A percentile compares a stretch with the other conserved stretches of the same genome.
Conservation (phyloP, 2,888 invertebrate species). For the Molorchus minor region DNA sequence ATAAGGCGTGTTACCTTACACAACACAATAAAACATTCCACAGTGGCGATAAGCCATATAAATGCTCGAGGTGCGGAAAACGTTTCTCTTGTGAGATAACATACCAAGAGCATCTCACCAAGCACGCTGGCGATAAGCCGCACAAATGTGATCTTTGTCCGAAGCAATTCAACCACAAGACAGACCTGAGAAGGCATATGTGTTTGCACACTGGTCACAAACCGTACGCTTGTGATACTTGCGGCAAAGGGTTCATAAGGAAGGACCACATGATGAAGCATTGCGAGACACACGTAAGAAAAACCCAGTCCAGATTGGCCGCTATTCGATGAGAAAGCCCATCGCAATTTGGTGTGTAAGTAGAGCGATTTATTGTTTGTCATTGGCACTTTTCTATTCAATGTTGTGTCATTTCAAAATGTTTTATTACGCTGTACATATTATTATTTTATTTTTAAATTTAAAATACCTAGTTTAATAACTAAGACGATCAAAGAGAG, state of each 20-base stretch:
- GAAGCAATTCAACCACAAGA: slow-evolving; percentile 91
- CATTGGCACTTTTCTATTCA: slow-evolving; percentile 55
- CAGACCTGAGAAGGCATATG: slow-evolving; percentile 86
- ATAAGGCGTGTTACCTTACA: slow-evolving; percentile 86
- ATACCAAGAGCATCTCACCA: slow-evolving; percentile 78
- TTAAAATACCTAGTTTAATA: slow-evolving; percentile 26
- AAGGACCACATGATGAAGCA: slow-evolving; percentile 93
- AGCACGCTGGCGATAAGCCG: slow-evolving; percentile 85
- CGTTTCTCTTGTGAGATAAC: slow-evolving; percentile 77
- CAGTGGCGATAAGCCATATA: slow-evolving; percentile 85
- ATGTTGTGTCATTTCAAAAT: slow-evolving; percentile 48
- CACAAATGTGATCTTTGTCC: slow-evolving; percentile 87
- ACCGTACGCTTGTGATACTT: slow-evolving; percentile 82
- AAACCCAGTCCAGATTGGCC: slow-evolving; percentile 56
- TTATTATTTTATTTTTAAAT: slow-evolving; percentile 45
- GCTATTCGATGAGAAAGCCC: slow-evolving; percentile 43
- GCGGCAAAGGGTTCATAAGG: slow-evolving; percentile 88
- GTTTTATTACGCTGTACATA: slow-evolving; percentile 53
- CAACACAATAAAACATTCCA: slow-evolving; percentile 93
- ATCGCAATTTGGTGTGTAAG: slow-evolving; percentile 40
- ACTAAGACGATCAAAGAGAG: slow-evolving; percentile 40
- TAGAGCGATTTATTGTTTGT: slow-evolving; percentile 50
- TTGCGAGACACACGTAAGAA: slow-evolving; percentile 80
- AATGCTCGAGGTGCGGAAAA: slow-evolving; percentile 87
- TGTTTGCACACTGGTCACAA: slow-evolving; percentile 88